Conservation (phyloP, 2,113 vertebrate genomes). For the Prinia subflava region DNA sequence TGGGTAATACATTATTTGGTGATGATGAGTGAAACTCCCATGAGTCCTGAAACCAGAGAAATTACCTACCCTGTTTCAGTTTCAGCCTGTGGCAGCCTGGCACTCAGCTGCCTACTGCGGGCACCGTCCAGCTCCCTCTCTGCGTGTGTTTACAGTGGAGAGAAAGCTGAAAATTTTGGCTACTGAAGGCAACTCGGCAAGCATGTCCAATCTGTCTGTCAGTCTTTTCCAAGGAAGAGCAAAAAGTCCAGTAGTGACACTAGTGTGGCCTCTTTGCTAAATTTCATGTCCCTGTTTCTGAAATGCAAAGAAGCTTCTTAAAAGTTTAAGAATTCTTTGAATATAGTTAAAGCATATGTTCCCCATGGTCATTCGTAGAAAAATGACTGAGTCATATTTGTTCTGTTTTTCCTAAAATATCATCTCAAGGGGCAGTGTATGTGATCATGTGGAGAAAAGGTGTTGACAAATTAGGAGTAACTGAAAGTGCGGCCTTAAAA, state of each 20-base stretch:
- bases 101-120: neutral
- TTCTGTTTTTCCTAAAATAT: constrained; percentile 11
- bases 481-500: neutral
- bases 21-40: neutral
- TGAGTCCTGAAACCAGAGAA: neutral
- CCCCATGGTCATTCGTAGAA: neutral
- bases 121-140: neutral
- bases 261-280: neutral
- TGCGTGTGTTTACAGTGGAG: neutral
- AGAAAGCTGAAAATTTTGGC: neutral
- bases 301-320: neutral
- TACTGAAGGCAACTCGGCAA: neutral
- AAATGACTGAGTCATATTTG: neutral
- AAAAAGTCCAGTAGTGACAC: neutral
- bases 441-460: neutral
- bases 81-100: neutral
- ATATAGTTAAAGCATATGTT: neutral
- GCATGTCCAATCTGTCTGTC: neutral
- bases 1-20: neutral
- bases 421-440: neutral
- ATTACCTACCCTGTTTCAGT: neutral
- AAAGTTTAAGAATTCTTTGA: neutral
- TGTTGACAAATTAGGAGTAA: neutral
- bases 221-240: neutral
- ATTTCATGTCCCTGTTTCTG: neutral